phyloP scores from a whole-genome alignment of 2,113 vertebrate genomes.

The Hassar affinis region DNA sequence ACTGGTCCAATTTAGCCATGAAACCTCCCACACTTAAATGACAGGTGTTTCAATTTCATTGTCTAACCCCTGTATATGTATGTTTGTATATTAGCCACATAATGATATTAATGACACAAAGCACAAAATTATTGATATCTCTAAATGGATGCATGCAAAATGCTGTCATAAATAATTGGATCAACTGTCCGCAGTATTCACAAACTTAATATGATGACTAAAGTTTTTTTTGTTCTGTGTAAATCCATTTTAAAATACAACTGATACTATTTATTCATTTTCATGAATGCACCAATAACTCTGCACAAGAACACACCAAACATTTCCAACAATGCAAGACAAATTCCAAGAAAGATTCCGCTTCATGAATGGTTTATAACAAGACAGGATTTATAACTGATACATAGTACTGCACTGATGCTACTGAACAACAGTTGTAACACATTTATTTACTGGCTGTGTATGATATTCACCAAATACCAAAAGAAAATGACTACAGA shows the following conservation, averaged over 20 bases:
- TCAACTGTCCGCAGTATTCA: background rate
- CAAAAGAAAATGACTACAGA: background rate
- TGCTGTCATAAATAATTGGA: background rate
- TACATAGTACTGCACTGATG: background rate
- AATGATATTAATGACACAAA: no score
- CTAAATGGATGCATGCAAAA: background rate
- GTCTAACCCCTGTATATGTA: no score
- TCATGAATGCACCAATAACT: background rate
- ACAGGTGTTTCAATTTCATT: no score
- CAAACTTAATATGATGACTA: background rate
- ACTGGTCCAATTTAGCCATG: no score
- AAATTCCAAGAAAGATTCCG: background rate
- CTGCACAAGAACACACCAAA: background rate
- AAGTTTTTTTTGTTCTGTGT: background rate
- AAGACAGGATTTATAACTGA: background rate
- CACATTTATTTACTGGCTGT: background rate
- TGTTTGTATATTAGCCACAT: no score
- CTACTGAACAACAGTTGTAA: background rate
- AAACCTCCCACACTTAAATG: no score
- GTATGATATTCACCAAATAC: background rate
- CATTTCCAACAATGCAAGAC: background rate
- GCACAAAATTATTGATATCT: background rate
- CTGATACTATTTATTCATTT: background rate
- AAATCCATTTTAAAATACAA: background rate
- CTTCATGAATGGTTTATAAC: slow-evolving; percentile 14